phyloP scores from a whole-genome alignment of 2,797 vertebrate genomes.

The Platyrinchus mystaceus region DNA sequence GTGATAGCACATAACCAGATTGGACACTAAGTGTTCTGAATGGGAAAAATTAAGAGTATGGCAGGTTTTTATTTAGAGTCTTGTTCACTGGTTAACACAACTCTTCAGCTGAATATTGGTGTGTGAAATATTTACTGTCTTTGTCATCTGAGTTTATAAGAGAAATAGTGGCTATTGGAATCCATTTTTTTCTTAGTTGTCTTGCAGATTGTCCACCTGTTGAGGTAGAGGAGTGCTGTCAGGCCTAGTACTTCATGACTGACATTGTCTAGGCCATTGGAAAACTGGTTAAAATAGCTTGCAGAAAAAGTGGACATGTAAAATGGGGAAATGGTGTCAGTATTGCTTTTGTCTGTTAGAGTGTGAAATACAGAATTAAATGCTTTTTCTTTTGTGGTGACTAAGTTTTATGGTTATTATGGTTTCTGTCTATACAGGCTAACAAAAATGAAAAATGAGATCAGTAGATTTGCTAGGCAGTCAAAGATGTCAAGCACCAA shows the following conservation, averaged over 20 bases:
- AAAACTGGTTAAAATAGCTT: not conserved
- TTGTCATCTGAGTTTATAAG: not conserved
- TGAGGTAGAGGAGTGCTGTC: not conserved
- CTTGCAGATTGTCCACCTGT: not conserved
- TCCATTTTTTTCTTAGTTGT: not conserved
- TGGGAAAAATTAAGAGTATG: not conserved
- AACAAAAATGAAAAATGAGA: not conserved
- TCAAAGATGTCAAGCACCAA: not conserved
- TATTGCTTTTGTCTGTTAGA: not conserved
- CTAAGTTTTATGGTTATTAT: not conserved
- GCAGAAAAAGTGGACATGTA: not conserved
- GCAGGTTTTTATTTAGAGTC: not conserved
- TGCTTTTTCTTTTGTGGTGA: not conserved
- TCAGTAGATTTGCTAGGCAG: not conserved
- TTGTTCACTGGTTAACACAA: not conserved
- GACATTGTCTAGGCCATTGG: not conserved
- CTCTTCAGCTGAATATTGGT: not conserved
- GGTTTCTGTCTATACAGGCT: not conserved
- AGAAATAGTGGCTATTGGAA: not conserved
- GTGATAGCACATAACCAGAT: not conserved
- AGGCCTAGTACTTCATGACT: not conserved
- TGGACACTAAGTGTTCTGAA: not conserved
- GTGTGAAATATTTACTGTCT: not conserved
- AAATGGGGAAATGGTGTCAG: not conserved
- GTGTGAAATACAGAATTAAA: not conserved